Evolutionary conservation across 2,113 vertebrate species (phyloP).

Genomic region (Phalacrocorax aristotelis): DNA sequence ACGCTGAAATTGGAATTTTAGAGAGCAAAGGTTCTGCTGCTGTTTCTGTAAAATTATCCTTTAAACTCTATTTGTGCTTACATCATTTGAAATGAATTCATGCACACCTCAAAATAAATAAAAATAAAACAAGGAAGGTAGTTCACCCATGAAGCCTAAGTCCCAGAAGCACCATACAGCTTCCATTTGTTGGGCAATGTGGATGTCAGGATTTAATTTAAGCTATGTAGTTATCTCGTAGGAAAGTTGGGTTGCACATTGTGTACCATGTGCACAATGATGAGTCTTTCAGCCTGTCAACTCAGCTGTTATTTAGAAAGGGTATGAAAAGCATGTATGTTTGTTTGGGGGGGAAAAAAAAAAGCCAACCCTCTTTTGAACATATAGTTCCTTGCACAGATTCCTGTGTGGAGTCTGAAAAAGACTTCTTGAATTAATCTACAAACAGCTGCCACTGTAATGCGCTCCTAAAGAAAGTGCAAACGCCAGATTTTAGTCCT

Average conservation of each 20-base stretch:
- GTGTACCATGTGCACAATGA: constrained; percentile 55
- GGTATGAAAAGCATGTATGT: constrained; percentile 61
- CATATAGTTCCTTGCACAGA: constrained; percentile 36
- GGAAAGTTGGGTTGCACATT: constrained; percentile 33
- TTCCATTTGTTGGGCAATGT: background rate
- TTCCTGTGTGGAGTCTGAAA: constrained; percentile 38
- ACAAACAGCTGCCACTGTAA: constrained; percentile 61
- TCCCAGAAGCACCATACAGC: background rate
- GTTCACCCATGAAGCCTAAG: background rate
- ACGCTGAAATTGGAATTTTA: background rate
- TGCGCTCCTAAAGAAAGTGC: constrained; percentile 31
- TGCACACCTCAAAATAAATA: background rate
- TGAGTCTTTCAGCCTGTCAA: constrained; percentile 65
- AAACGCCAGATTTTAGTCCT: constrained; percentile 39
- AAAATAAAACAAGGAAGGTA: background rate
- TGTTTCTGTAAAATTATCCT: background rate
- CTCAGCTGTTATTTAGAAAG: constrained; percentile 65
- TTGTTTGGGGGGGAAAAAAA: background rate
- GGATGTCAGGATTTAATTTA: constrained; percentile 6
- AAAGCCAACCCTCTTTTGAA: constrained; percentile 46
- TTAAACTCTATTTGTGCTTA: background rate
- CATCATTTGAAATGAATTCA: background rate
- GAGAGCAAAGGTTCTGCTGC: background rate
- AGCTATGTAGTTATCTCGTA: constrained; percentile 11
- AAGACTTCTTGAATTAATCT: constrained; percentile 46